Evolutionary conservation across 2,797 vertebrate species (phyloP).

Genomic region (Anguilla anguilla): DNA sequence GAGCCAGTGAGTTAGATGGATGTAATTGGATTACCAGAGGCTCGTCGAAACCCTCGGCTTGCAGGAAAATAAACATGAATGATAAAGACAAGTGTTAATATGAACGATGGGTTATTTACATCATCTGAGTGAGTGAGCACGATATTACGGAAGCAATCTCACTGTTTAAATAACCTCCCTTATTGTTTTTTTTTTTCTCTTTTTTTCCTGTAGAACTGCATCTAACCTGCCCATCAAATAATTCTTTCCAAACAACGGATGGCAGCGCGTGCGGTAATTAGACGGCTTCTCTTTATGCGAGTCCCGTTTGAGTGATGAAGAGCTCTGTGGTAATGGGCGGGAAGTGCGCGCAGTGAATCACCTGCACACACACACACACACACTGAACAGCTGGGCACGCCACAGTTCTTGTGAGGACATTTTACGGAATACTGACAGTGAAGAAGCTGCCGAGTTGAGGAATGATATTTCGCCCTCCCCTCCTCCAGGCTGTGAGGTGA

Average conservation of each 20-base stretch:
- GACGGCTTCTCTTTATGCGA: neutral
- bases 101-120: constrained; percentile 47
- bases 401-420: neutral
- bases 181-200: neutral
- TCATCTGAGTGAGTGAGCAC: constrained; percentile 36
- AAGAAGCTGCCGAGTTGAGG: neutral
- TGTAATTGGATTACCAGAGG: constrained; percentile 72
- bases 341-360: neutral
- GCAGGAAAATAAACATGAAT: constrained; percentile 40
- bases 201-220: neutral
- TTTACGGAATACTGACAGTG: neutral
- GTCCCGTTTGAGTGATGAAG: neutral
- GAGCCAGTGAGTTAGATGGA: constrained; percentile 69
- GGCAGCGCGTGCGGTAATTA: constrained; percentile 6
- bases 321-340: neutral
- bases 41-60: constrained; percentile 50
- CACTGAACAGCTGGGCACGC: neutral
- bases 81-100: constrained; percentile 39
- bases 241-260: constrained; percentile 21
- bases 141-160: constrained; percentile 29
- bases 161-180: neutral
- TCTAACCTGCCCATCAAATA: constrained; percentile 19
- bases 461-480: neutral
- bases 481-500: too few relatives aligned
- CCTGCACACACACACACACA: neutral